Percentiles rank a stretch among this genome's conserved stretches.
These are phyloP conservation scores for Rhysida immarginata DNA, from an alignment of 1,140 invertebrate species.

Conservation along the genomic window DNA sequence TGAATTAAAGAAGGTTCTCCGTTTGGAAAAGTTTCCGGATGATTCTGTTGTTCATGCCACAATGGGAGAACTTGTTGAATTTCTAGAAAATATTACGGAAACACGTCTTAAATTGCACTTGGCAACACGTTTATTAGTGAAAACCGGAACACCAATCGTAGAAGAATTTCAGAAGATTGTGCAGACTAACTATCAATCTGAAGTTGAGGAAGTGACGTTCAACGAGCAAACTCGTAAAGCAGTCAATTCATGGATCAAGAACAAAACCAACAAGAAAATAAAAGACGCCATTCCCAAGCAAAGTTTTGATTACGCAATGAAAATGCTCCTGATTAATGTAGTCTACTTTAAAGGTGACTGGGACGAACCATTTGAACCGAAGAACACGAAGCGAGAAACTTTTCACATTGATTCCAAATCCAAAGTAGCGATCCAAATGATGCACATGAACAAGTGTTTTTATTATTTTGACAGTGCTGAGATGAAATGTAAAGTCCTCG, in stretches of 20 bases:
- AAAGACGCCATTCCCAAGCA: conserved; percentile 45
- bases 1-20: no score
- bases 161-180: background rate
- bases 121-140: background rate
- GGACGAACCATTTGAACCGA: conserved; percentile 29
- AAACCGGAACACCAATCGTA: background rate
- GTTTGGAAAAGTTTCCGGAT: no score
- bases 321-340: conserved; percentile 28
- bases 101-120: background rate
- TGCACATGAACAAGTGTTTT: conserved; percentile 18
- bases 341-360: conserved; percentile 29
- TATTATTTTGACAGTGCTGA: conserved; percentile 22
- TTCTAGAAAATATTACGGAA: background rate
- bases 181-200: background rate
- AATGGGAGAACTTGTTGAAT: no score
- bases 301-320: conserved; percentile 37
- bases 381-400: conserved; percentile 15
- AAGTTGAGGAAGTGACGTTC: background rate
- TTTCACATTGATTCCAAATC: conserved; percentile 23
- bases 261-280: conserved; percentile 54
- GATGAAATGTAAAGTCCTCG: conserved; percentile 59
- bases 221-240: background rate
- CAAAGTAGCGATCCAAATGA: conserved; percentile 17
- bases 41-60: no score
- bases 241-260: conserved; percentile 66